Evolutionary conservation across 92 coral and sea anemone species (phyloP), one percentile per base, ranked within the genome.

Genomic region (Actinostola sp.): DNA sequence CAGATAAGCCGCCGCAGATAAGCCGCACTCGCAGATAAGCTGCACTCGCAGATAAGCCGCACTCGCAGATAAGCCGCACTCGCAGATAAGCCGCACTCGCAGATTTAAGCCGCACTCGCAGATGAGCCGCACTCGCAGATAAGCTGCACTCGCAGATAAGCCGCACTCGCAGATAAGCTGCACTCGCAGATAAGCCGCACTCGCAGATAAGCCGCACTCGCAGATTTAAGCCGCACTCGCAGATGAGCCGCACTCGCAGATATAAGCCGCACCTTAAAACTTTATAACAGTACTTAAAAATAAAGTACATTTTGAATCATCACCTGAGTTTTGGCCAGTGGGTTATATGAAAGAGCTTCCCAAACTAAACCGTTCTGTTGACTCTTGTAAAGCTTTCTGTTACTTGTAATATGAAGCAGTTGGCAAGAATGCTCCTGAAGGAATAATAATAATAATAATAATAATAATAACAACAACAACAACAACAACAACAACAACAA

Each of bases 301-400:
- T 8, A 11, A 49, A 49, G 5, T 49, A 49, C 24, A n/a, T 20
- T 4, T 49, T 5, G n/a, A 12, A 8, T 49, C n/a, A 49, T 33
- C 58, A 78, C 89, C 89, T 79, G 86, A 53, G 71, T 73, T 45
- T 31, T 25, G 3, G 67, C 75, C 7, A 69, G 38, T 2, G 70
- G 73, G 54, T 21, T 67, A n/a, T 59, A 4, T 30, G 89, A 74
- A 17, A 67, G 21, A 31, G 64, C 68, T 34, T 75, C 69, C 93
- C 93, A 88, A 12, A 69, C 74, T 20, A 55, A 6, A 2, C 89
- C 53, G 9, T 50, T 42, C 73, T 88, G 93, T 62, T 88, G 75
- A 56, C 82, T 72, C 23, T 11, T 53, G 74, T 61, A 75, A 7
- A 31, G 66, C 35, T 29, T 53, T 35, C 68, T 84, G 32, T 83